Evolutionary conservation across 2,888 invertebrate species (phyloP).

Genomic region (Cacoxenus indagator): DNA sequence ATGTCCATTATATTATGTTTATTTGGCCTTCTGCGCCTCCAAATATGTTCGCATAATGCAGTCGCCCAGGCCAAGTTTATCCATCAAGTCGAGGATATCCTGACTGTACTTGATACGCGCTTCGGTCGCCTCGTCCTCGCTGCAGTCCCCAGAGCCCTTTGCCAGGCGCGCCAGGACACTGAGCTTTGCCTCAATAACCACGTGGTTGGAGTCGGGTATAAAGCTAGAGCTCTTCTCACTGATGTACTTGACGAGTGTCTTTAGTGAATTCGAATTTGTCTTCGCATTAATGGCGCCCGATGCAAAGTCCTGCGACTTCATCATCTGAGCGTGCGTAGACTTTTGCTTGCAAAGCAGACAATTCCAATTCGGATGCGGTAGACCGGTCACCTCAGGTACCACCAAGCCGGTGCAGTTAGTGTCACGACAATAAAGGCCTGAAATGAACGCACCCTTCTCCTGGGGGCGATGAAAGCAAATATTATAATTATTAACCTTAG

Average conservation of each 20-base stretch:
- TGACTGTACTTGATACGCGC: constrained; percentile 63
- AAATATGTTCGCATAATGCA: constrained; percentile 65
- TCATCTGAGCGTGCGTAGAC: constrained; percentile 64
- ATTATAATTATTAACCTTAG: no score
- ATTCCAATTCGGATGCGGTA: constrained; percentile 76
- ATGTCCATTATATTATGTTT: background rate
- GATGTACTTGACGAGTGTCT: constrained; percentile 62
- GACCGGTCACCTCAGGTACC: constrained; percentile 75
- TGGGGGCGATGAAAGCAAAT: constrained; percentile 44
- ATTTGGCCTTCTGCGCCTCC: constrained; percentile 39
- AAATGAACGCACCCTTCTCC: constrained; percentile 68
- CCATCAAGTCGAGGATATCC: constrained; percentile 65
- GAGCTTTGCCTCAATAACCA: constrained; percentile 67
- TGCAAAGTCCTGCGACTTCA: constrained; percentile 67
- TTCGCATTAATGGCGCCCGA: constrained; percentile 68
- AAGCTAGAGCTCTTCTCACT: constrained; percentile 65
- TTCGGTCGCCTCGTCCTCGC: constrained; percentile 54
- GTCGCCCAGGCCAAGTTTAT: constrained; percentile 67
- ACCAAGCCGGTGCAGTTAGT: constrained; percentile 65
- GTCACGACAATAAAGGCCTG: constrained; percentile 72
- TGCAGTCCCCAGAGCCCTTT: constrained; percentile 59
- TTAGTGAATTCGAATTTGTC: constrained; percentile 59
- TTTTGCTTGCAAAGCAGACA: constrained; percentile 75
- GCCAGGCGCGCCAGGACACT: constrained; percentile 60
- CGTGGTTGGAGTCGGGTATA: constrained; percentile 66